A percentile compares a stretch with the other conserved stretches of the same genome.
Conservation (phyloP, 2,797 vertebrate species). For the Lepilemur ruficaudatus region DNA sequence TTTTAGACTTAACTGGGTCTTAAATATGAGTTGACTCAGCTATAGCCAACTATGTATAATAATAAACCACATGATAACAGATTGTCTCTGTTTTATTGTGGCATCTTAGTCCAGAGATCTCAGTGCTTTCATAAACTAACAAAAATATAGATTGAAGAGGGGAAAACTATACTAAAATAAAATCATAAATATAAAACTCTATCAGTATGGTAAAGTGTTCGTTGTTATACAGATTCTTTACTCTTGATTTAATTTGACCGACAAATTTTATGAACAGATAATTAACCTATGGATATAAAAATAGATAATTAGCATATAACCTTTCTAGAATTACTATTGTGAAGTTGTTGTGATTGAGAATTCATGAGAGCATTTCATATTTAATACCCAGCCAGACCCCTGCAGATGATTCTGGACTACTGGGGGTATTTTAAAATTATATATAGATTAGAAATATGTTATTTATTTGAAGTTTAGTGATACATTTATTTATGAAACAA, state of each 20-base stretch:
- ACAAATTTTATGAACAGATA: not conserved
- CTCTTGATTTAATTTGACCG: not conserved
- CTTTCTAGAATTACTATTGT: not conserved
- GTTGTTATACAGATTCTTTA: not conserved
- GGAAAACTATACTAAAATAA: not conserved
- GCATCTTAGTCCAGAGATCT: not conserved
- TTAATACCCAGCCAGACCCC: not conserved
- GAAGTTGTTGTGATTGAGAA: not conserved
- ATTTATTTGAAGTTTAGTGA: not conserved
- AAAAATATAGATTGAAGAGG: not conserved
- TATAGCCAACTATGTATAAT: not conserved
- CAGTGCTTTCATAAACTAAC: constrained; percentile 3
- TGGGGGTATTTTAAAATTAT: not conserved
- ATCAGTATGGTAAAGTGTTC: not conserved
- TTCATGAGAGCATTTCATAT: not conserved
- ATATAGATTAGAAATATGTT: not conserved
- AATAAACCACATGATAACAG: not conserved
- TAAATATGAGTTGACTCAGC: not conserved
- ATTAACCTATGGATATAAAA: not conserved
- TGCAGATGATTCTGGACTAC: not conserved
- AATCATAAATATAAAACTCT: not conserved
- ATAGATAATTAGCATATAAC: not conserved
- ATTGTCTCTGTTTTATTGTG: not conserved
- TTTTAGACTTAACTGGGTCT: not conserved
- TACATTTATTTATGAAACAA: not conserved